Conservation (phyloP, 2,888 invertebrate species). For the Sialis lutaria region DNA sequence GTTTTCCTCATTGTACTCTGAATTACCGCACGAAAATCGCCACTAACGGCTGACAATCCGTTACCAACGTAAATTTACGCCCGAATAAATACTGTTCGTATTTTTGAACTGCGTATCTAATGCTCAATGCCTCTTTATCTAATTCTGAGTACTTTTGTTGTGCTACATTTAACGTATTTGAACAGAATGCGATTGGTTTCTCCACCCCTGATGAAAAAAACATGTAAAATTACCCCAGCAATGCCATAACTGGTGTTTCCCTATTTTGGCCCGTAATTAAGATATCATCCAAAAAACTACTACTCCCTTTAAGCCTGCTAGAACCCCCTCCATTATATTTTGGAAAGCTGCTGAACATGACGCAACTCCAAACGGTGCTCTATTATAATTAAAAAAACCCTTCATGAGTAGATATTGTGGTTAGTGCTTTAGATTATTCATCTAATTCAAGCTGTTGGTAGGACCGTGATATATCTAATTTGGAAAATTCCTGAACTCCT, state of each 20-base stretch:
- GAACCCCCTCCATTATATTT: slow-evolving; percentile 14
- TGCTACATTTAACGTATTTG: background rate
- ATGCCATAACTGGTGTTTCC: slow-evolving; percentile 11
- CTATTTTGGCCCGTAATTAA: slow-evolving; percentile 13
- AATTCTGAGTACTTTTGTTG: background rate
- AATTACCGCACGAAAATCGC: slow-evolving; percentile 4
- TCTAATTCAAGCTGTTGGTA: slow-evolving; percentile 9
- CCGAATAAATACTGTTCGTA: slow-evolving; percentile 4
- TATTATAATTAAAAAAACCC: slow-evolving; percentile 15
- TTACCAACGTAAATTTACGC: slow-evolving; percentile 5
- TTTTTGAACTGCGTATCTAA: slow-evolving; percentile 8
- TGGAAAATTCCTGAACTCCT: slow-evolving; percentile 12
- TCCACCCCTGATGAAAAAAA: slow-evolving; percentile 6
- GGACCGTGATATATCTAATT: slow-evolving; percentile 12
- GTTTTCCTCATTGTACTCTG: background rate
- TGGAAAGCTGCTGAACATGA: slow-evolving; percentile 19
- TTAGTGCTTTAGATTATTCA: slow-evolving; percentile 9
- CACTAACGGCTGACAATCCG: slow-evolving; percentile 5
- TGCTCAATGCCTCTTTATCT: background rate
- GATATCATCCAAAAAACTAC: slow-evolving; percentile 15
- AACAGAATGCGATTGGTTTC: background rate
- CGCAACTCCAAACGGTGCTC: slow-evolving; percentile 16
- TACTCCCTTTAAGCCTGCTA: slow-evolving; percentile 8
- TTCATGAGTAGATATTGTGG: slow-evolving; percentile 14
- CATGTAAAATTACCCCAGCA: slow-evolving; percentile 9